These are phyloP conservation scores for Meles meles DNA, from an alignment of 2,113 vertebrate genomes.

Conservation along the genomic window DNA sequence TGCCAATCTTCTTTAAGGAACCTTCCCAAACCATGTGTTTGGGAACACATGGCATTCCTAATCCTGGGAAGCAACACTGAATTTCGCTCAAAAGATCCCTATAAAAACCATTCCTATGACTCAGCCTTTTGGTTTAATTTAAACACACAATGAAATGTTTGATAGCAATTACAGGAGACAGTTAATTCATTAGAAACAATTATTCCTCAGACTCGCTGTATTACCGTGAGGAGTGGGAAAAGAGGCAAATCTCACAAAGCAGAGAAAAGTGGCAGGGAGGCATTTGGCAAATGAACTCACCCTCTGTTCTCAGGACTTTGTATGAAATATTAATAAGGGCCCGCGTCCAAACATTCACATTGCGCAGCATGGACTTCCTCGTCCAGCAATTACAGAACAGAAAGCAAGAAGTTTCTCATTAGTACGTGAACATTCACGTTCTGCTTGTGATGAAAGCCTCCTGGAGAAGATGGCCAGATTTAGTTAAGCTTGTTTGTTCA, in stretches of 20 bases:
- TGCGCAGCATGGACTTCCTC: slow-evolving; percentile 19
- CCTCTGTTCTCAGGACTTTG: slow-evolving; percentile 43
- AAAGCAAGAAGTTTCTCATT: slow-evolving; percentile 35
- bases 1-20: not conserved
- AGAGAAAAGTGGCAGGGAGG: slow-evolving; percentile 16
- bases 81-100: not conserved
- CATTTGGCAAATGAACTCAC: slow-evolving; percentile 13
- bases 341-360: not conserved
- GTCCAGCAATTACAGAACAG: slow-evolving; percentile 56
- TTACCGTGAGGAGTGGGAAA: slow-evolving; percentile 19
- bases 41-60: no score
- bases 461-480: slow-evolving; percentile 9
- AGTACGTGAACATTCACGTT: slow-evolving; percentile 40
- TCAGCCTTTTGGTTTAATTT: slow-evolving; percentile 58
- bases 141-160: slow-evolving; percentile 57
- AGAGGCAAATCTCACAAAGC: not conserved
- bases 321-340: slow-evolving; percentile 56
- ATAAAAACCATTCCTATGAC: slow-evolving; percentile 34
- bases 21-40: not conserved
- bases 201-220: not conserved
- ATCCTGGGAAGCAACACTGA: not conserved
- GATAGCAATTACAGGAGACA: slow-evolving; percentile 67
- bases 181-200: slow-evolving; percentile 63
- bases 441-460: slow-evolving; percentile 40
- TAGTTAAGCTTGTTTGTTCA: not conserved